A percentile compares a stretch with the other conserved stretches of the same genome.
phyloP scores from a whole-genome alignment of 2,797 vertebrate genomes.

The Myripristis murdjan region DNA sequence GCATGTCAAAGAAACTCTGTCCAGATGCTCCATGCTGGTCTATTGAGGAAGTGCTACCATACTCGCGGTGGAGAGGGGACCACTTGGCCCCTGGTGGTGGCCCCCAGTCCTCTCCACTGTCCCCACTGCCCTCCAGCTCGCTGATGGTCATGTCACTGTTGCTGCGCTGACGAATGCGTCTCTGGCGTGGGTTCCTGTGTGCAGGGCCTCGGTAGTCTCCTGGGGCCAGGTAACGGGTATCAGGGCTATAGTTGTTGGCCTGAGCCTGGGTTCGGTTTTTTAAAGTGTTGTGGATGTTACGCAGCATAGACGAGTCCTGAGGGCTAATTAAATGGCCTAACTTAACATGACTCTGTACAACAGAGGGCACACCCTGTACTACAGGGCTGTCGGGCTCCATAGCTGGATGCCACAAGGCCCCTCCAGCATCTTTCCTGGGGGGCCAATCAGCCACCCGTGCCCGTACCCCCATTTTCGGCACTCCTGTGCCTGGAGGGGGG shows the following conservation, averaged over 20 bases:
- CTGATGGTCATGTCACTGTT: constrained; percentile 98
- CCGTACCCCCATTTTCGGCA: constrained; percentile 98
- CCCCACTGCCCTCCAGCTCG: constrained; percentile 94
- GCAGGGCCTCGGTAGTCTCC: constrained; percentile 90
- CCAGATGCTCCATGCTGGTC: constrained; percentile 93
- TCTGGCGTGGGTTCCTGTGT: constrained; percentile 89
- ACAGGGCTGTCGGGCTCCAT: constrained; percentile 71
- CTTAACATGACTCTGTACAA: constrained; percentile 91
- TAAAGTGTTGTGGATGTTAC: constrained; percentile 94
- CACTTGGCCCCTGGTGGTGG: constrained; percentile 89
- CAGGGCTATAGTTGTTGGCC: constrained; percentile 83
- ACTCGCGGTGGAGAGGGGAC: constrained; percentile 94
- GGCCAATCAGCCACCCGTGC: constrained; percentile 98
- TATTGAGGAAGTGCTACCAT: constrained; percentile 97
- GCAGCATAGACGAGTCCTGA: constrained; percentile 94
- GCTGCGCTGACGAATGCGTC: constrained; percentile 94
- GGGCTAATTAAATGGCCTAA: constrained; percentile 90
- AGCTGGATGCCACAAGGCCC: constrained; percentile 68
- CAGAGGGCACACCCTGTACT: constrained; percentile 60
- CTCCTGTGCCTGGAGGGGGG: constrained; percentile 89
- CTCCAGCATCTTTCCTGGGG: constrained; percentile 90
- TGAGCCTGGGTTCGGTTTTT: constrained; percentile 89
- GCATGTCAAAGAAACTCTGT: constrained; percentile 94
- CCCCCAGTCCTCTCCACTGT: constrained; percentile 95
- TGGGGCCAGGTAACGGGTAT: constrained; percentile 89